Evolutionary conservation across 1,140 invertebrate species (phyloP), one percentile per base, ranked within the genome.

Genomic region (Saccostrea glomerata): DNA sequence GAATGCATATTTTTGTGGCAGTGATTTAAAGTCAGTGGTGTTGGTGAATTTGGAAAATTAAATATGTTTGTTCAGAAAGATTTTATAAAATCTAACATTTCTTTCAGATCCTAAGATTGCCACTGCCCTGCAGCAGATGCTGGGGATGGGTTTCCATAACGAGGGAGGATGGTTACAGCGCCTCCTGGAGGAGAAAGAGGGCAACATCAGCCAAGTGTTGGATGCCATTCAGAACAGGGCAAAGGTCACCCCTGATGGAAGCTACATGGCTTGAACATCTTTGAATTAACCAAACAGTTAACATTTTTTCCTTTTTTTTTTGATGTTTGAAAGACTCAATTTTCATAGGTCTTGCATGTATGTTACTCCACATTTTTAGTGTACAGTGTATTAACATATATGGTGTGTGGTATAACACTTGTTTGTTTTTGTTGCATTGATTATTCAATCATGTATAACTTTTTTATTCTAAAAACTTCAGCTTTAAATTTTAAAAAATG

Each of bases 61-160:
- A 36, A 36, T 36, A 36, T 36, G 30, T 36, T 36, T 36, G 30
- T 36, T 36, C 30, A 36, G 30, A 36, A 36, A 36, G 30, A 36
- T 36, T 36, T 36, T 36, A 36, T 36, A 17, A 30, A 82, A 30
- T 47, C 47, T 13, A 55, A 30, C 36, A 56, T 25, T 89, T 73
- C 82, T 86, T 87, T 3, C 87, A 94, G 94, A 93, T 83, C 91
- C 93, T 12, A 93, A 89, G 73, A 89, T 93, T 58, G 88, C 91
- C 40, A 88, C 93, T 56, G 58, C 95, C 40, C 85, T 98, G 82
- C 94, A 96, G 82, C 95, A 96, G 70, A 97, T 98, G 97, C 95
- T 97, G 92, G 94, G 96, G 2, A 98, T 98, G 97, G 97, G 97
- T 55, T 98, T 98, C 94, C 96, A 96, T 83, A 97, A 98, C 93